Evolutionary conservation across 2,888 invertebrate genomes (phyloP).

Genomic region (Stramonita haemastoma): DNA sequence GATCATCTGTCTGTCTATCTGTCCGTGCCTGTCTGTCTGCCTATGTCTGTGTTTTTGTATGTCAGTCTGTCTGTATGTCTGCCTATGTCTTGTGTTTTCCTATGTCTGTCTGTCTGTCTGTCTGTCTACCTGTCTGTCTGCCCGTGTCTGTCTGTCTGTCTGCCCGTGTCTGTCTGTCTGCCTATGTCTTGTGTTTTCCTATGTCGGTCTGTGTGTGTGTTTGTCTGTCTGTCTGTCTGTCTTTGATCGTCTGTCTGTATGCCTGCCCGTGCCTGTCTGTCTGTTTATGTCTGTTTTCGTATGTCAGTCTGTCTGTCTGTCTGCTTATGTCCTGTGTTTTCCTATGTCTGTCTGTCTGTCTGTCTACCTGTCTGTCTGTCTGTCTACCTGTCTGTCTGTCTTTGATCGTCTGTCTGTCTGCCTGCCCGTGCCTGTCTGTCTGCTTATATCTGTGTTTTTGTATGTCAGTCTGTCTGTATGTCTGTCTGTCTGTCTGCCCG

Average conservation of each 20-base stretch:
- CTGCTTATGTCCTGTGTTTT: not conserved
- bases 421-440: not conserved
- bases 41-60: not conserved
- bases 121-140: not conserved
- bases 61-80: too few relatives aligned
- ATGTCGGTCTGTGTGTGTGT: not conserved
- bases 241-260: not conserved
- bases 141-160: not conserved
- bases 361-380: not conserved
- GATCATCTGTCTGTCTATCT: not conserved
- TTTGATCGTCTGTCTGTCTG: not conserved
- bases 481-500: not conserved
- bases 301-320: constrained; percentile 25
- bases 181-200: too few relatives aligned
- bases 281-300: too few relatives aligned
- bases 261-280: not conserved
- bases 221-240: not conserved
- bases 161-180: not conserved
- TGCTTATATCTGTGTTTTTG: too few relatives aligned
- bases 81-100: not conserved
- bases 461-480: constrained; percentile 24
- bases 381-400: not conserved
- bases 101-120: not conserved
- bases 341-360: not conserved
- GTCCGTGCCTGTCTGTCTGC: constrained; percentile 16